These are phyloP conservation scores for Ectropis crepuscularia DNA, from an alignment of 2,888 invertebrate genomes.

Conservation along the genomic window DNA sequence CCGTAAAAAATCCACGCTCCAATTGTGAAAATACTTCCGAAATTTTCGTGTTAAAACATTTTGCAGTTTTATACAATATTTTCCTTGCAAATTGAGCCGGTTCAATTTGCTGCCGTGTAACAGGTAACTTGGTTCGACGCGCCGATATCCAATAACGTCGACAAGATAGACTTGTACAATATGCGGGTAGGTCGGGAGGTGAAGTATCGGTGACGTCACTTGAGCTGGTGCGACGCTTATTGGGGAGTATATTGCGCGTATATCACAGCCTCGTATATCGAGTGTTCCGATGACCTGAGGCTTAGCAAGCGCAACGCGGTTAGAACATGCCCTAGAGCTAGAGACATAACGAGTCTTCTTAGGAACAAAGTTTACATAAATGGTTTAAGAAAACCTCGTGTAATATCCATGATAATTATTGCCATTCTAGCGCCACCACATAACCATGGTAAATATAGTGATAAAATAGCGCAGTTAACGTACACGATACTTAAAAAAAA, in stretches of 20 bases:
- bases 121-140: constrained; percentile 16
- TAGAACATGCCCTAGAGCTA: background rate
- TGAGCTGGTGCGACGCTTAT: constrained; percentile 23
- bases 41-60: background rate
- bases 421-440: no score
- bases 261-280: constrained; percentile 7
- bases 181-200: constrained; percentile 19
- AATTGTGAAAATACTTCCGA: background rate
- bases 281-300: constrained; percentile 1
- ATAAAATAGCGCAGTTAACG: no score
- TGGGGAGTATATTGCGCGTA: constrained; percentile 29
- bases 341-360: background rate
- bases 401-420: no score
- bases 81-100: constrained; percentile 14
- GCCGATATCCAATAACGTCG: constrained; percentile 22
- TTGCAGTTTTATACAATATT: constrained; percentile 1
- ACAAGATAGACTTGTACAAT: constrained; percentile 26
- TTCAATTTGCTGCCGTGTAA: constrained; percentile 26
- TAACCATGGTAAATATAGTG: no score
- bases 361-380: no score
- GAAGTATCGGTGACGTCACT: constrained; percentile 27
- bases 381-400: no score
- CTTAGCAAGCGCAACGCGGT: constrained; percentile 9
- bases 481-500: no score
- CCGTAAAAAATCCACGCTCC: background rate